Evolutionary conservation across 2,113 vertebrate species (phyloP).

Genomic region (Austrofundulus limnaeus): DNA sequence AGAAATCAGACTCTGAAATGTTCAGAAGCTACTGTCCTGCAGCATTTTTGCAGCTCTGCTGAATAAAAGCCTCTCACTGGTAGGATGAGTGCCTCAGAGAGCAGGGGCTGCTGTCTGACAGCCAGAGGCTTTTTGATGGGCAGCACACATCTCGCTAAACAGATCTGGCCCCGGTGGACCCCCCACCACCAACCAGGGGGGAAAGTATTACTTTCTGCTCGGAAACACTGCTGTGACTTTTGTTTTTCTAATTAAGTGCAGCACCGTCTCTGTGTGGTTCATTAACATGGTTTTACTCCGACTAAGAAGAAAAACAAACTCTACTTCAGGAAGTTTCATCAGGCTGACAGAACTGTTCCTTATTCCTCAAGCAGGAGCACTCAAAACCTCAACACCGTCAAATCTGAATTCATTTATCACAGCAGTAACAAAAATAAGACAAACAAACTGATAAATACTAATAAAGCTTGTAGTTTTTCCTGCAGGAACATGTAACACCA

Average conservation of each 20-base stretch:
- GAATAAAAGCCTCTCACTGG: slow-evolving; percentile 6
- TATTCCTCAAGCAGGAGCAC: too few relatives aligned
- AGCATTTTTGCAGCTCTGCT: slow-evolving; percentile 10
- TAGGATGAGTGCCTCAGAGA: slow-evolving; percentile 12
- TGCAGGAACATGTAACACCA: too few relatives aligned
- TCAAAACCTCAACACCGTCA: too few relatives aligned
- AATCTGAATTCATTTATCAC: too few relatives aligned
- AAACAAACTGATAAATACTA: too few relatives aligned
- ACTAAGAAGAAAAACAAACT: too few relatives aligned
- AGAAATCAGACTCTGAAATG: slow-evolving; percentile 1
- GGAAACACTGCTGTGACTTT: not conserved
- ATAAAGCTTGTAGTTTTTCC: too few relatives aligned
- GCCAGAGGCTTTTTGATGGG: slow-evolving; percentile 38
- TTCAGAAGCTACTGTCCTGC: not conserved
- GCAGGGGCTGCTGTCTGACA: slow-evolving; percentile 25
- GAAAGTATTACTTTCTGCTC: slow-evolving; percentile 22
- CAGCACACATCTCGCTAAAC: slow-evolving; percentile 28
- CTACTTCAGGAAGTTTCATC: too few relatives aligned
- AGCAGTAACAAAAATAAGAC: too few relatives aligned
- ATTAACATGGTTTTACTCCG: too few relatives aligned
- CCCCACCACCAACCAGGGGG: not conserved
- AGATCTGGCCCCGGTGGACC: slow-evolving; percentile 25
- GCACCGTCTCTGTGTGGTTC: not conserved
- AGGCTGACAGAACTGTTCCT: too few relatives aligned
- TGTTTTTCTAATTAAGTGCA: slow-evolving; percentile 8